These are phyloP conservation scores for Chaetorhynchus papuensis DNA, from an alignment of 2,113 vertebrate species.

Conservation along the genomic window DNA sequence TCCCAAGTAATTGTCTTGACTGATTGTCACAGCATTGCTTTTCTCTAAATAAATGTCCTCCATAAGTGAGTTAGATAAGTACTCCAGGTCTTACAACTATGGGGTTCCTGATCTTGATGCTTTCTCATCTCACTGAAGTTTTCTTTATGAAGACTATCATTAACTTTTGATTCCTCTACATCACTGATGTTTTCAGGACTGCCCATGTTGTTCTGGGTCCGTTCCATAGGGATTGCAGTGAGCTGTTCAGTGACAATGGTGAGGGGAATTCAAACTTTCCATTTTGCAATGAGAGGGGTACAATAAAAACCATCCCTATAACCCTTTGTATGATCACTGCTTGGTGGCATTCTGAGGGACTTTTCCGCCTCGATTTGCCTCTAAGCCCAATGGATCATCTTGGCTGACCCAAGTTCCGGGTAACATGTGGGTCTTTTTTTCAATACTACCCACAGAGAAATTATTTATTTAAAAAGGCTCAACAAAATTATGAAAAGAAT, in stretches of 20 bases:
- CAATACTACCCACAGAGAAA: not conserved
- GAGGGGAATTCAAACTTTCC: not conserved
- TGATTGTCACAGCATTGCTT: not conserved
- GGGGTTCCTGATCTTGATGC: not conserved
- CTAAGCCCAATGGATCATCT: accelerated
- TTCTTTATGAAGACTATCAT: not conserved
- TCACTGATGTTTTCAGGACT: not conserved
- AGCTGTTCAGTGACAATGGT: not conserved
- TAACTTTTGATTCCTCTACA: not conserved
- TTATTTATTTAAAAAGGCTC: not conserved
- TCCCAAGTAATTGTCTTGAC: not conserved
- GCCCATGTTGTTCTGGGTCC: not conserved
- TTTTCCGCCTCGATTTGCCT: not conserved
- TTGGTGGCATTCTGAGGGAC: not conserved
- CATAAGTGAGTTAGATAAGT: not conserved
- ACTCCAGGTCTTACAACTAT: not conserved
- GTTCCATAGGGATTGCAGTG: not conserved
- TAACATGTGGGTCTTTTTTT: not conserved
- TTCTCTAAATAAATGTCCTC: not conserved
- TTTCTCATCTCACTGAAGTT: not conserved
- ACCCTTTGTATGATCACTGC: not conserved
- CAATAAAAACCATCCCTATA: not conserved
- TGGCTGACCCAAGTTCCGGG: not conserved
- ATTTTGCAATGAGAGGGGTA: not conserved
- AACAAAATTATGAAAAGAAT: not conserved